Conservation (phyloP, 2,113 vertebrate species). For the Anolis carolinensis region DNA sequence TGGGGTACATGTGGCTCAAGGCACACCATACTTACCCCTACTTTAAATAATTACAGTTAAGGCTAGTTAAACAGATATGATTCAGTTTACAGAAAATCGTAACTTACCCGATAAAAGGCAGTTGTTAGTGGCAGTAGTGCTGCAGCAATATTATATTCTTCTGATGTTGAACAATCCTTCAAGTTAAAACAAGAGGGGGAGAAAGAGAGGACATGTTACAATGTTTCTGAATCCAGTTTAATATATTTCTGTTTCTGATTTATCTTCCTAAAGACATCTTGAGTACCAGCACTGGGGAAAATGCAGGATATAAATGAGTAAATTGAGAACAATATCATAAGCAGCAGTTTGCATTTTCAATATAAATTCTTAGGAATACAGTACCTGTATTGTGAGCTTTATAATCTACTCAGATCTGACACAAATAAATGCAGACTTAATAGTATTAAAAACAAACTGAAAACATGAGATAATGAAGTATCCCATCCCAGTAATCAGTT, state of each 20-base stretch:
- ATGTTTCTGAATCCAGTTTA: background rate
- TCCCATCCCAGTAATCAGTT: background rate
- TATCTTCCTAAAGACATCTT: too few species aligned
- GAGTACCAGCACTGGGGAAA: too few species aligned
- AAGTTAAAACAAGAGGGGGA: slow-evolving; percentile 59
- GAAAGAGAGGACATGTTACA: slow-evolving; percentile 27
- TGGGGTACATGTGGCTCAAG: too few species aligned
- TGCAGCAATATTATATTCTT: slow-evolving; percentile 92
- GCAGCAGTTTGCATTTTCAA: background rate
- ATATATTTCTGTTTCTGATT: background rate
- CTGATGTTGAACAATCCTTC: slow-evolving; percentile 96
- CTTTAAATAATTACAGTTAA: background rate
- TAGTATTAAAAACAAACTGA: background rate
- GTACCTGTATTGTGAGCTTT: background rate
- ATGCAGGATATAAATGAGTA: too few species aligned
- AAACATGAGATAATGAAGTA: background rate
- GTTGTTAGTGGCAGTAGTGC: slow-evolving; percentile 92
- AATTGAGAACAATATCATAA: too few species aligned
- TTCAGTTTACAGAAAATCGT: slow-evolving; percentile 11
- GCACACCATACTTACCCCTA: too few species aligned
- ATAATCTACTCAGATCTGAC: background rate
- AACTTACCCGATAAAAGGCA: slow-evolving; percentile 95
- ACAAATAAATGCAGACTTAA: background rate
- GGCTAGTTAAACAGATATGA: slow-evolving; percentile 5
- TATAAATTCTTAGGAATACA: background rate